Percentiles rank a stretch among this genome's conserved stretches.
Conservation (phyloP, 2,113 vertebrate genomes). For the Rynchops niger region DNA sequence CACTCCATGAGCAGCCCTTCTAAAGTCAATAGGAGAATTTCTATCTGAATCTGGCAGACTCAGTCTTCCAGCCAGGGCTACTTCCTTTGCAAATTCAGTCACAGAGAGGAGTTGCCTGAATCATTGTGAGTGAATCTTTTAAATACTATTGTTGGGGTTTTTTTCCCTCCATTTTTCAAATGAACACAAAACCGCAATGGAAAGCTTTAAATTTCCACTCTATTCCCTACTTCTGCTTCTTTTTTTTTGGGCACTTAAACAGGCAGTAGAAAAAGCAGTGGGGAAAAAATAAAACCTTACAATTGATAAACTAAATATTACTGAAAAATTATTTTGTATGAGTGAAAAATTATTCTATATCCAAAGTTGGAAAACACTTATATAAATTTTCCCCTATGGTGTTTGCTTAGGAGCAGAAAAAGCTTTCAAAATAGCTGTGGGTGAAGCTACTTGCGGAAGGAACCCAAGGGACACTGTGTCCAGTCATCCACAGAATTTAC, state of each 20-base stretch:
- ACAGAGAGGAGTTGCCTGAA: background rate
- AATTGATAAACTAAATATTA: background rate
- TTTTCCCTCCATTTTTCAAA: background rate
- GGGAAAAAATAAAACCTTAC: background rate
- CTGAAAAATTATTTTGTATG: background rate
- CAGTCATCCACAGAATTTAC: background rate
- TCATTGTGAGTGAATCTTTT: background rate
- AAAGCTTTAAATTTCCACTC: background rate
- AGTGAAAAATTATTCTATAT: background rate
- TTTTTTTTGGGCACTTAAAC: background rate
- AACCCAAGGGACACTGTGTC: background rate
- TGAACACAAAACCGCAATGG: background rate
- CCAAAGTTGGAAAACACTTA: background rate
- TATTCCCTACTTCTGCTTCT: background rate
- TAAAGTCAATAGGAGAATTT: background rate
- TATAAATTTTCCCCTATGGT: background rate
- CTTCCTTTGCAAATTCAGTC: background rate
- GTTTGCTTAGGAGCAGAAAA: background rate
- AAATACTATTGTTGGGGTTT: background rate
- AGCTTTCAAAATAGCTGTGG: background rate
- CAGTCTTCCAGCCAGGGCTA: background rate
- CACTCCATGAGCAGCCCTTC: rapidly evolving
- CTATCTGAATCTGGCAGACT: background rate
- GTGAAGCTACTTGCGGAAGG: background rate
- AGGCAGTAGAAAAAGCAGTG: background rate